Percentiles rank a stretch among this genome's conserved stretches.
Evolutionary conservation across 2,888 invertebrate species (phyloP).

Genomic region (Polylopha cassiicola): DNA sequence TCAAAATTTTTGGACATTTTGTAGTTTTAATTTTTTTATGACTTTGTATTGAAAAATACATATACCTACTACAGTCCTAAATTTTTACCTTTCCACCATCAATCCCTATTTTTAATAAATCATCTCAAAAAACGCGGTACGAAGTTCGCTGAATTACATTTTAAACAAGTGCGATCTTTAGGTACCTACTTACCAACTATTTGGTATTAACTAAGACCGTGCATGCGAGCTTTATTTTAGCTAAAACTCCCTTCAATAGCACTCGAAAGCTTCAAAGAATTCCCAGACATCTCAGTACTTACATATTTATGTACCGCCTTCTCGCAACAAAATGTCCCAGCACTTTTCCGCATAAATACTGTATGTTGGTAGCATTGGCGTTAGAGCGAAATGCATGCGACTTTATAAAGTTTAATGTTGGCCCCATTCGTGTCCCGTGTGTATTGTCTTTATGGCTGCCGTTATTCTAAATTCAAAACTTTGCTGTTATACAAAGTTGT

Average conservation of each 20-base stretch:
- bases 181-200: too few species aligned
- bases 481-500: conserved; percentile 6
- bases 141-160: too few species aligned
- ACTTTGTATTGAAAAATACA: too few species aligned
- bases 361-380: background rate
- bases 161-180: too few species aligned
- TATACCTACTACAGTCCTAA: too few species aligned
- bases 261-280: conserved; percentile 6
- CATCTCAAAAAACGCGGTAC: too few species aligned
- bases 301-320: conserved; percentile 11
- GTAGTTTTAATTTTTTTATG: too few species aligned
- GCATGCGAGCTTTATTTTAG: conserved; percentile 3
- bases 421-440: conserved; percentile 9
- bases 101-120: too few species aligned
- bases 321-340: conserved; percentile 7
- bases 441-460: conserved; percentile 8
- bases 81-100: too few species aligned
- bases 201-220: background rate
- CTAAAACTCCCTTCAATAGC: background rate
- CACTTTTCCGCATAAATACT: conserved; percentile 14
- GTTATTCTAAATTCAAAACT: conserved; percentile 14
- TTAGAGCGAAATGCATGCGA: conserved; percentile 3
- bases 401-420: conserved; percentile 5
- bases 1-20: too few species aligned
- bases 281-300: conserved; percentile 7